Conservation (phyloP, 1,140 invertebrate genomes). For the Pseudomyrmex pallidus region DNA sequence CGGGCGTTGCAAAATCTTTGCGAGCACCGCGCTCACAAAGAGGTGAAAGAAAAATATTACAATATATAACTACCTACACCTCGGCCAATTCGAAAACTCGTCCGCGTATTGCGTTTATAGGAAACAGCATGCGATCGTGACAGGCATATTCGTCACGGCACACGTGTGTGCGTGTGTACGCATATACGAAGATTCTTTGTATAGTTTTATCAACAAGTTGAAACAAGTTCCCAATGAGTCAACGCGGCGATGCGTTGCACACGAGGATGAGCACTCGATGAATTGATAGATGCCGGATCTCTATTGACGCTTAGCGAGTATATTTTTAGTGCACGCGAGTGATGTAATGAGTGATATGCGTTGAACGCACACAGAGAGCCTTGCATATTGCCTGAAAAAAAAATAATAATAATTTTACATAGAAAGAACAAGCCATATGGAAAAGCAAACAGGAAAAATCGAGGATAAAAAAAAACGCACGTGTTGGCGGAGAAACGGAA, state of each 20-base stretch:
- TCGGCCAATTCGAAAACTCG: too few species aligned
- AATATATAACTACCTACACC: neutral
- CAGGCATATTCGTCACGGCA: constrained; percentile 1
- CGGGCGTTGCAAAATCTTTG: neutral
- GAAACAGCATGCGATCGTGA: constrained; percentile 30
- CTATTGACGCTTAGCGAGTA: neutral
- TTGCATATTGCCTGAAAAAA: constrained; percentile 6
- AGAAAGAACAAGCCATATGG: too few species aligned
- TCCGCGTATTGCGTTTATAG: neutral
- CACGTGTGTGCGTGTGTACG: neutral
- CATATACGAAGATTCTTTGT: neutral
- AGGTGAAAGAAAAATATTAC: neutral
- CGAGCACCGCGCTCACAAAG: neutral
- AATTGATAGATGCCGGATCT: constrained; percentile 16
- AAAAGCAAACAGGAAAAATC: too few species aligned
- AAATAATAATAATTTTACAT: too few species aligned
- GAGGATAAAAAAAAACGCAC: too few species aligned
- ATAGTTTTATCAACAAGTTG: constrained; percentile 41
- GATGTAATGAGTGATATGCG: neutral
- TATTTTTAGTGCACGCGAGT: neutral
- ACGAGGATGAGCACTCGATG: neutral
- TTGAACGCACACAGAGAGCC: neutral
- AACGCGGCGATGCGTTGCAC: neutral
- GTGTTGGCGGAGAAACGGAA: too few species aligned
- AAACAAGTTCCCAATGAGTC: constrained; percentile 50